phyloP scores from a whole-genome alignment of 2,797 vertebrate genomes.

The Emys orbicularis region DNA sequence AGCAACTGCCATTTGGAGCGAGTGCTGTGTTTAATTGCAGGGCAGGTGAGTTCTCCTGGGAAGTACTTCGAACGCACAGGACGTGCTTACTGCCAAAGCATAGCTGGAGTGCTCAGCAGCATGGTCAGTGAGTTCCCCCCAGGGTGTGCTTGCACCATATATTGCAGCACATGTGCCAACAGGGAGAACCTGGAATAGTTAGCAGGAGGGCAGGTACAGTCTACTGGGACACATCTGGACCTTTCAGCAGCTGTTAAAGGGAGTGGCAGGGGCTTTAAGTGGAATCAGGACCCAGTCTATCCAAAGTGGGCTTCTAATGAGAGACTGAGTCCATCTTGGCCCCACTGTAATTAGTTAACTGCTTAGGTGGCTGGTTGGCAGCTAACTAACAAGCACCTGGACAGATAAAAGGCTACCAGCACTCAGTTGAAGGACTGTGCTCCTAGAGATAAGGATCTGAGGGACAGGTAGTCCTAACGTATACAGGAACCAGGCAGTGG shows the following conservation, averaged over 20 bases:
- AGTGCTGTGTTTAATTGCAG: slow-evolving; percentile 8
- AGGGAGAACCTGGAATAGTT: background rate
- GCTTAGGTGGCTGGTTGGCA: background rate
- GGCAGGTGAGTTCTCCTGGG: slow-evolving; percentile 8
- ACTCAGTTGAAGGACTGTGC: too few relatives aligned
- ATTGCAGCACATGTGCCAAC: background rate
- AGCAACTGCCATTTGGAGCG: background rate
- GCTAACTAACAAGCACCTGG: background rate
- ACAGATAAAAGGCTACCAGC: background rate
- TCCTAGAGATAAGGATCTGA: background rate
- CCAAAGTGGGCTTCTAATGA: background rate
- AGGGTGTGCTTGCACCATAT: background rate
- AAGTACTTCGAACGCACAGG: background rate
- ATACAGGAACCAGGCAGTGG: too few relatives aligned
- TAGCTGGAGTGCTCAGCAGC: background rate
- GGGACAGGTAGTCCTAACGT: background rate
- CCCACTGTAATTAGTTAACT: background rate
- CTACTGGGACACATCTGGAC: background rate
- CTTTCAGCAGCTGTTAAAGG: background rate
- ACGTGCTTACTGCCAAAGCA: background rate
- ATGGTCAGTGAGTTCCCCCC: background rate
- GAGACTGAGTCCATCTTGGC: background rate
- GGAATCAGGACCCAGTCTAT: background rate
- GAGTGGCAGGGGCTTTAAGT: background rate
- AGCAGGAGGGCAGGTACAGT: background rate